These are phyloP conservation scores for Mastomys coucha DNA, from an alignment of 2,113 vertebrate genomes.

Conservation along the genomic window DNA sequence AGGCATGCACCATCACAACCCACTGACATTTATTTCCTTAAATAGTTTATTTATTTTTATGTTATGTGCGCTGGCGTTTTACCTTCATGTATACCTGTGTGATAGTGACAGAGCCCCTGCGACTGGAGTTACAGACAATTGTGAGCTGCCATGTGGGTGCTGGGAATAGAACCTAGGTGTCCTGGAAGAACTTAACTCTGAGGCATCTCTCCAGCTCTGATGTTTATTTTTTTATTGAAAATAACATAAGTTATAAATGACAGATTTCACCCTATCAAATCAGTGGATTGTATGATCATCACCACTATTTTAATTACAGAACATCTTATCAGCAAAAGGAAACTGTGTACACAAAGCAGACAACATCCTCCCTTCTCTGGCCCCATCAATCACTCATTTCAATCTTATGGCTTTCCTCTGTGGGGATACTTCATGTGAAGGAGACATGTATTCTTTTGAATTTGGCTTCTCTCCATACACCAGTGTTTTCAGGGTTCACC, in stretches of 20 bases:
- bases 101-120: background rate
- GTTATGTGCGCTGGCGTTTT: background rate
- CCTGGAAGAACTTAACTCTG: background rate
- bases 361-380: background rate
- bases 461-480: background rate
- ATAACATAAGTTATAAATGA: slow-evolving; percentile 6
- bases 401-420: background rate
- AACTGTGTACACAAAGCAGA: background rate
- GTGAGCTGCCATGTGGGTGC: background rate
- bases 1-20: background rate
- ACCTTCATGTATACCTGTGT: background rate
- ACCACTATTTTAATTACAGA: background rate
- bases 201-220: background rate
- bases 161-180: background rate
- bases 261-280: background rate
- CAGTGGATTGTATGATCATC: background rate
- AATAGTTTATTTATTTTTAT: background rate
- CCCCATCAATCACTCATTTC: background rate
- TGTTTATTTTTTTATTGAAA: no score
- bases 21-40: background rate
- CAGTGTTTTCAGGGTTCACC: background rate
- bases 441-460: background rate
- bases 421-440: background rate
- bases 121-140: background rate
- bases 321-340: background rate